Evolutionary conservation across 2,797 vertebrate genomes (phyloP).

Genomic region (Alca torda): DNA sequence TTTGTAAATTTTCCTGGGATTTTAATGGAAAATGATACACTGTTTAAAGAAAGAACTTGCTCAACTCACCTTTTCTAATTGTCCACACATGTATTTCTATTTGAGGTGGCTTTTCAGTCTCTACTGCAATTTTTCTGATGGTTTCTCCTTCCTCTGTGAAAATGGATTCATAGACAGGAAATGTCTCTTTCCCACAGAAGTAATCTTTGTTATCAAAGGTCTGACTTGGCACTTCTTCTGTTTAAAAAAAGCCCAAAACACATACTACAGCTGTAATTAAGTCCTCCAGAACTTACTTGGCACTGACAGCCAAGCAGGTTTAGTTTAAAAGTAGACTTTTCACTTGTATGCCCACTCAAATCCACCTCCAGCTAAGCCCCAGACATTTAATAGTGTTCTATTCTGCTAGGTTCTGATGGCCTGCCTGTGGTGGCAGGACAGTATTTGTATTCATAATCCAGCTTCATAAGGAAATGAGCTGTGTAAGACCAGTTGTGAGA

Average conservation of each 20-base stretch:
- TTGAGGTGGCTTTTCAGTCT: conserved; percentile 76
- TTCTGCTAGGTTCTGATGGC: neutral
- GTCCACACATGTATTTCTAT: conserved; percentile 83
- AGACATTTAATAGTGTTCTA: neutral
- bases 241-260: conserved; percentile 42
- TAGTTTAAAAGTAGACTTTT: neutral
- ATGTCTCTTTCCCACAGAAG: conserved; percentile 80
- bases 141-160: conserved; percentile 76
- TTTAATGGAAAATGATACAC: neutral
- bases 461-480: neutral
- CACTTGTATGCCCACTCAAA: neutral
- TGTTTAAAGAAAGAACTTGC: neutral
- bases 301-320: neutral
- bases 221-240: conserved; percentile 76
- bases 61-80: conserved; percentile 78
- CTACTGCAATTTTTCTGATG: conserved; percentile 81
- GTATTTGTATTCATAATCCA: neutral
- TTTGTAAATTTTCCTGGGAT: neutral
- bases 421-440: neutral
- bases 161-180: conserved; percentile 81
- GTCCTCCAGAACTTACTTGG: neutral
- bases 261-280: conserved; percentile 25
- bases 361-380: neutral
- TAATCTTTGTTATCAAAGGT: conserved; percentile 77
- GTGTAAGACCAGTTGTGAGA: neutral